Conservation (phyloP, 1,140 invertebrate species). For the Cydia pomonella region DNA sequence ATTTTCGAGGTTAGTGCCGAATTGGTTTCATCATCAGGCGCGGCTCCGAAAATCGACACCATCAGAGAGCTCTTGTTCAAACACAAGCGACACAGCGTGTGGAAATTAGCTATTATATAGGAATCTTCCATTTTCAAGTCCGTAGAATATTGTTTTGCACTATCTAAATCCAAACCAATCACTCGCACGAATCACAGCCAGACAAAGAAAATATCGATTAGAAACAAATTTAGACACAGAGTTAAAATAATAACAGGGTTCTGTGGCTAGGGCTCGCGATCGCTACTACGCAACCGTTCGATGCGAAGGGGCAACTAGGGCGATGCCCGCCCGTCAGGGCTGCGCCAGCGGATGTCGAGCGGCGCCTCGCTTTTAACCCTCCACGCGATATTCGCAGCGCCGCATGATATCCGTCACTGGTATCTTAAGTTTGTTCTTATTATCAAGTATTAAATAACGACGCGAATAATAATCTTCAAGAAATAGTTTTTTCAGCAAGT, state of each 20-base stretch:
- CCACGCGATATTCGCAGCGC: slow-evolving; percentile 12
- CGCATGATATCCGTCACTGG: not conserved
- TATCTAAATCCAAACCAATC: slow-evolving; percentile 33
- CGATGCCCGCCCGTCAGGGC: slow-evolving; percentile 71
- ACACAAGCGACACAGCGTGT: slow-evolving; percentile 81
- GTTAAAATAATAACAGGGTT: slow-evolving; percentile 41
- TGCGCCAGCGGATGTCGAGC: slow-evolving; percentile 68
- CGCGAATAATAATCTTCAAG: not conserved
- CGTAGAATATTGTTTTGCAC: slow-evolving; percentile 47
- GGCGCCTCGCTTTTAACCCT: slow-evolving; percentile 44
- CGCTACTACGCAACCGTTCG: slow-evolving; percentile 74
- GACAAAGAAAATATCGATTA: slow-evolving; percentile 35
- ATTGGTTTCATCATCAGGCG: slow-evolving; percentile 69
- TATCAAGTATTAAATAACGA: not conserved
- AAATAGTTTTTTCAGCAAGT: slow-evolving; percentile 24
- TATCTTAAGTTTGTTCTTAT: slow-evolving; percentile 15
- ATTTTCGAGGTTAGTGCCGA: slow-evolving; percentile 76
- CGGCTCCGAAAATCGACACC: slow-evolving; percentile 80
- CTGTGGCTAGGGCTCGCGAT: slow-evolving; percentile 54
- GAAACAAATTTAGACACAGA: slow-evolving; percentile 45
- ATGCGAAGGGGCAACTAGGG: slow-evolving; percentile 68
- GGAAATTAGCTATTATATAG: slow-evolving; percentile 79
- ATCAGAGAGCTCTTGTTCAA: slow-evolving; percentile 81
- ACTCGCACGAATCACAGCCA: slow-evolving; percentile 44
- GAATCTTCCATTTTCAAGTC: slow-evolving; percentile 78